These are phyloP conservation scores for Euspilapteryx auroguttella DNA, from an alignment of 2,888 invertebrate species.

Conservation along the genomic window DNA sequence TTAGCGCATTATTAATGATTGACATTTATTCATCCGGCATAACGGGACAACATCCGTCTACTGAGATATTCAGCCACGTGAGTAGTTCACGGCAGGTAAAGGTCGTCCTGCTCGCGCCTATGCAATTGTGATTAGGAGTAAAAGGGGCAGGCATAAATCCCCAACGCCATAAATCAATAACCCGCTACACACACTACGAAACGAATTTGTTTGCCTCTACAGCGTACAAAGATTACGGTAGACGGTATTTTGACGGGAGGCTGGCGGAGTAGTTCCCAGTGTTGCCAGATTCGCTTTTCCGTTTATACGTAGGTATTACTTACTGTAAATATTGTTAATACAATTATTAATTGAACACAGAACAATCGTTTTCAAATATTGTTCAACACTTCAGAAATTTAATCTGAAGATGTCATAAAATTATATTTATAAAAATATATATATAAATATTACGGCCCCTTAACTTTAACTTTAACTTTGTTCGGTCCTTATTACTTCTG, in stretches of 20 bases:
- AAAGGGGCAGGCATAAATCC: conserved; percentile 51
- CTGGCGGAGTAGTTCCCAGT: conserved; percentile 30
- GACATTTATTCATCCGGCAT: conserved; percentile 19
- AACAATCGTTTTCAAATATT: too few species aligned
- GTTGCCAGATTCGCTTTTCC: too few species aligned
- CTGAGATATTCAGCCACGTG: conserved; percentile 30
- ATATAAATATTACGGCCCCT: too few species aligned
- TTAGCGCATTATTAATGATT: conserved; percentile 14
- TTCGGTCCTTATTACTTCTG: too few species aligned
- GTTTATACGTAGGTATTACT: too few species aligned
- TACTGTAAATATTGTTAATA: too few species aligned
- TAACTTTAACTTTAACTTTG: too few species aligned
- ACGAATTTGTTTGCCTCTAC: conserved; percentile 11
- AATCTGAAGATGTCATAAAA: too few species aligned
- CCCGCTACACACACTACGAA: conserved; percentile 44
- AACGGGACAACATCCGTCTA: conserved; percentile 23
- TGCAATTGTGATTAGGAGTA: conserved; percentile 43
- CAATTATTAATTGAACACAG: too few species aligned
- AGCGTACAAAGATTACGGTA: too few species aligned
- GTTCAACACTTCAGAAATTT: too few species aligned
- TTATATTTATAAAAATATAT: too few species aligned
- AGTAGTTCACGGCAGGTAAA: conserved; percentile 31
- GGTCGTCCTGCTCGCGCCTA: conserved; percentile 33
- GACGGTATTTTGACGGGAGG: conserved; percentile 53
- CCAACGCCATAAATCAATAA: conserved; percentile 53